These are phyloP conservation scores for Chrysolina oricalcia DNA, from an alignment of 2,888 invertebrate species.

Conservation along the genomic window DNA sequence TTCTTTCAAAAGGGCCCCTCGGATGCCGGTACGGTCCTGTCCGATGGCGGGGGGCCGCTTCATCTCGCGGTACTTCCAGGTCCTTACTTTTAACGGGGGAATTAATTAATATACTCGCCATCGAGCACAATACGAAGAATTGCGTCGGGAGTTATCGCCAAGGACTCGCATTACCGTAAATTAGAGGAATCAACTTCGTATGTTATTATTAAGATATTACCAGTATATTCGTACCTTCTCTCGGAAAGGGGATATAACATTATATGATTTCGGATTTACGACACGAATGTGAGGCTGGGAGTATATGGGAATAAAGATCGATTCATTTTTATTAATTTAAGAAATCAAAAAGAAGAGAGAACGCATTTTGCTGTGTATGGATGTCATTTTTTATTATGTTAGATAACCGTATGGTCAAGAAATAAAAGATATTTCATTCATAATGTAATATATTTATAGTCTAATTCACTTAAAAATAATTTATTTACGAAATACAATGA, in stretches of 20 bases:
- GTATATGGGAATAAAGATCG: neutral
- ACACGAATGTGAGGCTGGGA: neutral
- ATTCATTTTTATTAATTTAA: neutral
- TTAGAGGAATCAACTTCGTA: conserved; percentile 55
- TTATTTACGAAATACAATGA: too few species aligned
- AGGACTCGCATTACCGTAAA: conserved; percentile 62
- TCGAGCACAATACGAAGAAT: conserved; percentile 55
- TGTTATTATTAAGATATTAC: conserved; percentile 62
- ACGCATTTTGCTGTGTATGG: too few species aligned
- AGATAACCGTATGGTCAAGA: too few species aligned
- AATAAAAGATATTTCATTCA: too few species aligned
- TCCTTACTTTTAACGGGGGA: conserved; percentile 57
- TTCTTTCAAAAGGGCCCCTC: neutral
- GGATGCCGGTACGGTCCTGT: conserved; percentile 9
- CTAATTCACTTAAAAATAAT: too few species aligned
- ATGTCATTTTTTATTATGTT: too few species aligned
- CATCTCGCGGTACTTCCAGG: conserved; percentile 60
- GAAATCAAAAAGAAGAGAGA: too few species aligned
- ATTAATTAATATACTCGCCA: conserved; percentile 63
- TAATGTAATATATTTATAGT: too few species aligned
- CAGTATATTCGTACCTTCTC: conserved; percentile 25
- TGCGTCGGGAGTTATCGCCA: conserved; percentile 58
- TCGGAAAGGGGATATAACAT: conserved; percentile 7
- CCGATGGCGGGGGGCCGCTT: conserved; percentile 44
- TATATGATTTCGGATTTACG: conserved; percentile 11